Conservation (phyloP, 2,797 vertebrate species). For the Sebastes dallii region DNA sequence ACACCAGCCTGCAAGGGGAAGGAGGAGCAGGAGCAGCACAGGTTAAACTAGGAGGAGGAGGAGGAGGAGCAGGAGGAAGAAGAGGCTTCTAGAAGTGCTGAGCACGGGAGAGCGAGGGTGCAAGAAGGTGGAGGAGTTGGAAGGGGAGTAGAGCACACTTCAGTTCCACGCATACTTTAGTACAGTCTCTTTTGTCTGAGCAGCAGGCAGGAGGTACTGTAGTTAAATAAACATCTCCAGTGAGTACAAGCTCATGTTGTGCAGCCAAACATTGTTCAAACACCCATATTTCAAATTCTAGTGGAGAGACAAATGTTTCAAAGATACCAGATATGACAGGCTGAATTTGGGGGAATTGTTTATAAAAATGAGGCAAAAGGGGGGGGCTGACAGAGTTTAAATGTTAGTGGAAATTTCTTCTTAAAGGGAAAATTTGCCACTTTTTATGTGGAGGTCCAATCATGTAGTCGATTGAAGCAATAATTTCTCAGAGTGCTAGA, state of each 20-base stretch:
- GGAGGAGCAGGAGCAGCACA: slow-evolving; percentile 57
- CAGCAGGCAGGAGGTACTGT: neutral
- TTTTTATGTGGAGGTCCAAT: neutral
- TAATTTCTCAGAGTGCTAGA: no score
- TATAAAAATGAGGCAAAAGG: neutral
- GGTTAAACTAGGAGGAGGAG: slow-evolving; percentile 64
- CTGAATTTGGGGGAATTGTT: neutral
- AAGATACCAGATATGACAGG: neutral
- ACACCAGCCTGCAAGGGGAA: slow-evolving; percentile 90
- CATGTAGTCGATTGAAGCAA: no score
- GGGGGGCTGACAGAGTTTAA: neutral
- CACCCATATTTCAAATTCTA: neutral
- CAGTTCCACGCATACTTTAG: slow-evolving; percentile 19
- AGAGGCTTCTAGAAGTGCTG: slow-evolving; percentile 65
- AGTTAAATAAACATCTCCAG: neutral
- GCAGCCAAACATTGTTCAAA: neutral
- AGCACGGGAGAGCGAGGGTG: neutral
- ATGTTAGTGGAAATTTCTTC: neutral
- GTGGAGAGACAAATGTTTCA: neutral
- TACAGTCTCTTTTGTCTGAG: slow-evolving; percentile 9
- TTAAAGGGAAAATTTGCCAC: neutral
- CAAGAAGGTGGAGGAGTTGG: neutral
- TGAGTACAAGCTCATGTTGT: neutral
- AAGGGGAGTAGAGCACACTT: slow-evolving; percentile 36
- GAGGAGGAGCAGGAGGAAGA: slow-evolving; percentile 15